Percentiles rank a stretch among this genome's conserved stretches.
These are phyloP conservation scores for Gnatocerus cornutus DNA, from an alignment of 2,888 invertebrate genomes.

Conservation along the genomic window DNA sequence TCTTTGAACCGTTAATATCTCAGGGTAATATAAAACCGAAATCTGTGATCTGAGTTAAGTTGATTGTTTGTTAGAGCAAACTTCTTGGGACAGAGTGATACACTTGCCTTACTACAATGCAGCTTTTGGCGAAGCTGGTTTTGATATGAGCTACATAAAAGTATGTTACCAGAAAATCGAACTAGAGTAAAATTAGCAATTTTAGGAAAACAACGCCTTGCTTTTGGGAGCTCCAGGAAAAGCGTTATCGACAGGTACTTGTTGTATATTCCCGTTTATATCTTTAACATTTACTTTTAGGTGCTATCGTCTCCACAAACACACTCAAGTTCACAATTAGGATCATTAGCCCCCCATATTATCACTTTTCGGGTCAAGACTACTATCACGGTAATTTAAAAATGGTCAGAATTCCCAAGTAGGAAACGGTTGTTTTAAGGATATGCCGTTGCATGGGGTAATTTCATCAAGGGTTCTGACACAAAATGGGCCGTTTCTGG, in stretches of 20 bases:
- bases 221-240: conserved; percentile 34
- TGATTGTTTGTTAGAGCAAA: neutral
- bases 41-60: neutral
- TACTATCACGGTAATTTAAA: no score
- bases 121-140: conserved; percentile 43
- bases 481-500: conserved; percentile 34
- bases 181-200: no score
- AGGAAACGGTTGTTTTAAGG: no score
- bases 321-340: no score
- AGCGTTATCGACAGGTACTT: conserved; percentile 3
- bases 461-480: conserved; percentile 17
- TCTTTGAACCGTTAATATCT: no score
- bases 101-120: conserved; percentile 28
- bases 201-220: conserved; percentile 18
- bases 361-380: no score
- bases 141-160: conserved; percentile 34
- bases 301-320: no score
- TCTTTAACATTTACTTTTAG: no score
- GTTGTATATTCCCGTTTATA: no score
- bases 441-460: conserved; percentile 63
- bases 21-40: no score
- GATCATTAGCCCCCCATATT: no score
- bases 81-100: neutral
- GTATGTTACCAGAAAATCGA: conserved; percentile 2
- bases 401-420: no score